Base-by-base conservation (phyloP, 1,140 invertebrate species). In the Galleria mellonella region DNA sequence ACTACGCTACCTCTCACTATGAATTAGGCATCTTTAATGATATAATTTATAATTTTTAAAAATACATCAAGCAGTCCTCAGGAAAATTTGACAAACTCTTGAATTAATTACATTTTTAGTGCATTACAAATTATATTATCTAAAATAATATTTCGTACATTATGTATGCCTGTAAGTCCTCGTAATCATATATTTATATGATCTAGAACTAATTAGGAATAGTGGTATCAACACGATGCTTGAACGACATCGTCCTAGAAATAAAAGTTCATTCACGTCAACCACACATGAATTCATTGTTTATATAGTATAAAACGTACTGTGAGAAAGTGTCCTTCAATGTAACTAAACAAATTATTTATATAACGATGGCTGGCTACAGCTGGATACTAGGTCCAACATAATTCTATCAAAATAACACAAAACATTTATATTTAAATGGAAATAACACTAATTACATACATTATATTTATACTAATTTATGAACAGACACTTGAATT, bases 101-200 rank as follows among this genome's bases (percentile, higher is more conserved):
- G 54, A 51, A 47, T 51, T 49, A 30, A 45, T 15, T 31, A 31
- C 9, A 47, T 54, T 47, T 51, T 44, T 41, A 45, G 51, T 56
- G 54, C 57, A 53, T 51, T 44, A 35, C 2, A 23, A 51, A 50
- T 39, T 35, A 36, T 28, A 50, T n/a, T 47, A 41, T 50, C 47
- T 30, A 43, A 38, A 46, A 33, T 31, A 38, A 52, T 35, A 42
- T 43, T 43, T 49, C 28, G 53, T 15, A 36, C 13, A 11, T 1
- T 17, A 50, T 32, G 31, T 47, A 43, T 39, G 46, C 48, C 43
- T 43, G 28, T 48, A 52, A 59, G 46, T 50, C 46, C 27, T 53
- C 44, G 46, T 47, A 50, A 56, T 59, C 53, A 76, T 84, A 84
- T 83, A 85, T 85, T 85, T 82, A 83, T 85, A 85, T 85, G 81